A percentile compares a stretch with the other conserved stretches of the same genome.
These are phyloP conservation scores for Drosophila watanabei DNA, from an alignment of 1,140 invertebrate genomes.

Conservation along the genomic window DNA sequence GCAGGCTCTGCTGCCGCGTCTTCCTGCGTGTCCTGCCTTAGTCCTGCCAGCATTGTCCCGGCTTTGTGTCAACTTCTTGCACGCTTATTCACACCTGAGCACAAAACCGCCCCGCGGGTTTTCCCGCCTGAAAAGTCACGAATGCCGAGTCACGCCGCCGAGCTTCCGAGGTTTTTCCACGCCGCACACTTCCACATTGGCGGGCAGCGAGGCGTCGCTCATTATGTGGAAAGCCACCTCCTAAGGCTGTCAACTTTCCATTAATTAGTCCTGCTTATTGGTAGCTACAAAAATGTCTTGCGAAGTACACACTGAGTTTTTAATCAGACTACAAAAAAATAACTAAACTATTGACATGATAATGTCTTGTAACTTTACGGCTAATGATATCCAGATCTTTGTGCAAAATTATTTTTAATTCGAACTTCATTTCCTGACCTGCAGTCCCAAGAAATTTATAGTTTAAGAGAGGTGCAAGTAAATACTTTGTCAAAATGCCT, in stretches of 20 bases:
- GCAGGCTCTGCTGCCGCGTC: constrained; percentile 57
- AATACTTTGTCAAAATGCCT: not conserved
- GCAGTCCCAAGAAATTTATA: not conserved
- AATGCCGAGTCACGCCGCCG: constrained; percentile 60
- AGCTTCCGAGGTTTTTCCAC: constrained; percentile 30
- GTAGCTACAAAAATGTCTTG: not conserved
- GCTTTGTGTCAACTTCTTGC: constrained; percentile 82
- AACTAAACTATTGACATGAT: not conserved
- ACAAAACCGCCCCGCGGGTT: constrained; percentile 74
- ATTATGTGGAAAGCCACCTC: constrained; percentile 37
- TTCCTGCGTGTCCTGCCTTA: constrained; percentile 15
- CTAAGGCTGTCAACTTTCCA: constrained; percentile 9
- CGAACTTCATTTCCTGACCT: not conserved
- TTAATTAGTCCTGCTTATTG: constrained; percentile 60
- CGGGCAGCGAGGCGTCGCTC: constrained; percentile 48
- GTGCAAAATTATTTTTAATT: not conserved
- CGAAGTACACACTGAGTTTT: not conserved
- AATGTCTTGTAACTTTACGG: not conserved
- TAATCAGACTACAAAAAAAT: not conserved
- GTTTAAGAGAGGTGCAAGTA: no score
- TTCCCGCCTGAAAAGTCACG: constrained; percentile 71
- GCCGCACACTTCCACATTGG: constrained; percentile 51
- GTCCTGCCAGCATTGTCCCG: constrained; percentile 40
- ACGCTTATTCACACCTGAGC: constrained; percentile 83
- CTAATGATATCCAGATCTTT: not conserved